These are phyloP conservation scores for Mystacides longicornis DNA, from an alignment of 2,888 invertebrate species.

Conservation along the genomic window DNA sequence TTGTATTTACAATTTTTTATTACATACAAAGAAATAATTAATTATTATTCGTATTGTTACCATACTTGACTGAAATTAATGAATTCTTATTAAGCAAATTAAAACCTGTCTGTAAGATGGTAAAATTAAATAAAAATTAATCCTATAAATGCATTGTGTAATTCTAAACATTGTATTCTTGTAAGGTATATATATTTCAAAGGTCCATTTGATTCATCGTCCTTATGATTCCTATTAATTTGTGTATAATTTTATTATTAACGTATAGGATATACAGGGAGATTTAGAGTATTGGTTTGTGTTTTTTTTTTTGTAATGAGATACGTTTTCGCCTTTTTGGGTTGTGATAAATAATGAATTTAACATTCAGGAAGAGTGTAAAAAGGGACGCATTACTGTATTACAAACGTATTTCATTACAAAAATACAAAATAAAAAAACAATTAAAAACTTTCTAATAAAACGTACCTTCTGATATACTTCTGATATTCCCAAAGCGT, in stretches of 20 bases:
- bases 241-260: not conserved
- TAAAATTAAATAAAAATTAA: too few species aligned
- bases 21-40: not conserved
- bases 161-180: conserved; percentile 14
- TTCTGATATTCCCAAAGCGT: conserved; percentile 10
- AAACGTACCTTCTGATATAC: conserved; percentile 1
- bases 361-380: too few species aligned
- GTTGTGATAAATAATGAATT: too few species aligned
- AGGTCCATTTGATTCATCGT: conserved; percentile 21
- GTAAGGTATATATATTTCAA: conserved; percentile 18
- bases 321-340: too few species aligned
- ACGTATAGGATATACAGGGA: not conserved
- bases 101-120: too few species aligned
- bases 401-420: not conserved
- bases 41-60: not conserved
- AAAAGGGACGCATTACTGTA: too few species aligned
- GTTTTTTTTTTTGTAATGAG: not conserved
- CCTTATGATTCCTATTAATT: conserved; percentile 18
- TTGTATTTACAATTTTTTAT: conserved; percentile 1
- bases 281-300: too few species aligned
- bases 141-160: too few species aligned
- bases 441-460: not conserved
- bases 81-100: too few species aligned
- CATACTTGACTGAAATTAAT: conserved; percentile 1
- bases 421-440: not conserved